These are phyloP conservation scores for Datnioides undecimradiatus DNA, from an alignment of 2,113 vertebrate genomes.

Conservation along the genomic window DNA sequence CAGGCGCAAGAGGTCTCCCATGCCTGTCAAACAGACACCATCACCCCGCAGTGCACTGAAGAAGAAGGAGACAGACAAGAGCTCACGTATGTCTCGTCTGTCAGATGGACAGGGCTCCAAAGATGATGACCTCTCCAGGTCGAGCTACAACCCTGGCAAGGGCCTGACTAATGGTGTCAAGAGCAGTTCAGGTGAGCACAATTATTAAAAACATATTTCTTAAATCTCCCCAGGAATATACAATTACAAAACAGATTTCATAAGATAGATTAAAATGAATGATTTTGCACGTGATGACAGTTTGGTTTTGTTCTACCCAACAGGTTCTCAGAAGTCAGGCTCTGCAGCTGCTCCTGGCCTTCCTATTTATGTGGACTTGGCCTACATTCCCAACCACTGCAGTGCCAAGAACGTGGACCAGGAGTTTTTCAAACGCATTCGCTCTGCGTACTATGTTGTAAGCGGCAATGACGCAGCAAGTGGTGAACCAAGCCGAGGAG, in stretches of 20 bases:
- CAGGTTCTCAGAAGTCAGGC: slow-evolving; percentile 80
- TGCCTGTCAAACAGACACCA: slow-evolving; percentile 85
- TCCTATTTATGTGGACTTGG: slow-evolving; percentile 95
- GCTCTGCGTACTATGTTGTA: slow-evolving; percentile 96
- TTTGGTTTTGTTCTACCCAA: slow-evolving; percentile 32
- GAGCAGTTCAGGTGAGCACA: slow-evolving; percentile 85
- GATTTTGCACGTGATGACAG: background rate
- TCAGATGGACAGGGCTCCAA: slow-evolving; percentile 83
- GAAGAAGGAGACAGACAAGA: slow-evolving; percentile 89
- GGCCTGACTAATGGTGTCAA: slow-evolving; percentile 89
- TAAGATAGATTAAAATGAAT: slow-evolving; percentile 1
- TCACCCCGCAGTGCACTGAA: slow-evolving; percentile 85
- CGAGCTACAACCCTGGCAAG: slow-evolving; percentile 88
- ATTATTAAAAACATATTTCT: background rate
- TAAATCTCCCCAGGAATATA: background rate
- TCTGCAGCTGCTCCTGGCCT: slow-evolving; percentile 82
- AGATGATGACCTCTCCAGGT: slow-evolving; percentile 89
- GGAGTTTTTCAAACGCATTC: slow-evolving; percentile 95
- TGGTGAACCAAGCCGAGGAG: slow-evolving; percentile 92
- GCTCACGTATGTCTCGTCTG: slow-evolving; percentile 82
- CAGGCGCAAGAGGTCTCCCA: slow-evolving; percentile 90
- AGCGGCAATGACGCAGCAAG: slow-evolving; percentile 93
- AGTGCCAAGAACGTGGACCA: slow-evolving; percentile 96
- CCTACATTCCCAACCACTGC: slow-evolving; percentile 98
- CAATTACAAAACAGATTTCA: too few species aligned